Conservation (phyloP, 1,140 invertebrate genomes). For the Diachasma alloeum region DNA sequence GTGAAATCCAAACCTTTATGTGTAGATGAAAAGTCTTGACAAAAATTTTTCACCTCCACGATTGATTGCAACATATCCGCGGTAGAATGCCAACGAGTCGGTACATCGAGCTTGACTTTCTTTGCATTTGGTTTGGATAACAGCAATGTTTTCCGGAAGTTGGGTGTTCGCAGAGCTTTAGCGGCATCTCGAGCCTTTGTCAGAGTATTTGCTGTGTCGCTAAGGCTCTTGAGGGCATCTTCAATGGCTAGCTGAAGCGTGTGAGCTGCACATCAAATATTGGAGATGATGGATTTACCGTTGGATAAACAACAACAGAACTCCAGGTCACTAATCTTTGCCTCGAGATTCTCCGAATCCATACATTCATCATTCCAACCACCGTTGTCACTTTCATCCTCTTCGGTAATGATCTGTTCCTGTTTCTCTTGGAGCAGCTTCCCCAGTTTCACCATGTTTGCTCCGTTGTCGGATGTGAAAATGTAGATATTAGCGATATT, state of each 20-base stretch:
- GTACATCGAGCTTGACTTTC: background rate
- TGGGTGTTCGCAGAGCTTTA: background rate
- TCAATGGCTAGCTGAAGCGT: slow-evolving; percentile 6
- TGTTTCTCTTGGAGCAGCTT: background rate
- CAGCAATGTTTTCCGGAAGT: background rate
- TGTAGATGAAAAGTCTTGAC: background rate
- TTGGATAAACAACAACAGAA: background rate
- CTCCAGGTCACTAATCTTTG: background rate
- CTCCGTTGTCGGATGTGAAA: slow-evolving; percentile 13
- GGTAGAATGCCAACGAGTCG: slow-evolving; percentile 22
- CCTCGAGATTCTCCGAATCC: background rate
- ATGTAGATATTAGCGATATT: slow-evolving; percentile 7
- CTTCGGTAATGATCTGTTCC: background rate
- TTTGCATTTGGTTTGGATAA: background rate
- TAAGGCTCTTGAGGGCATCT: background rate
- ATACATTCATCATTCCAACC: too few species aligned
- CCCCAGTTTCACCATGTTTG: slow-evolving; percentile 20
- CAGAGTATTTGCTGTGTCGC: background rate
- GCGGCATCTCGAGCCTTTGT: background rate
- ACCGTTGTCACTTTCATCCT: background rate
- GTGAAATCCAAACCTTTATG: background rate
- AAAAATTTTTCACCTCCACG: slow-evolving; percentile 8
- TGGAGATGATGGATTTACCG: background rate
- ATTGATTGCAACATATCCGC: slow-evolving; percentile 20
- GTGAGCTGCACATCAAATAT: slow-evolving; percentile 4